These are phyloP conservation scores for Xestia rhomboidea DNA, from an alignment of 2,888 invertebrate genomes.

Conservation along the genomic window DNA sequence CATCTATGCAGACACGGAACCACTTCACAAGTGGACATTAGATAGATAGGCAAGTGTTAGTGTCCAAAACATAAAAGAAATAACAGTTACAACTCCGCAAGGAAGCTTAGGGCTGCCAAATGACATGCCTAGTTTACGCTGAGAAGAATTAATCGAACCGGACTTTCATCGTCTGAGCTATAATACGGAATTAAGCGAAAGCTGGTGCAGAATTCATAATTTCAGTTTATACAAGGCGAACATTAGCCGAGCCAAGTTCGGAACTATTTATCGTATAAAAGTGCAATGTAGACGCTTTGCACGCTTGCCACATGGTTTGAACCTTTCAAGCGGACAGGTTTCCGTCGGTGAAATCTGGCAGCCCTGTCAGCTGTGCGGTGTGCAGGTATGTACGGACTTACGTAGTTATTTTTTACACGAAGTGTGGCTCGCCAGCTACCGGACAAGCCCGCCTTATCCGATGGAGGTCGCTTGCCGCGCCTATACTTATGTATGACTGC, in stretches of 20 bases:
- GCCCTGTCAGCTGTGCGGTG: conserved; percentile 54
- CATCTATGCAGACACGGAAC: conserved; percentile 57
- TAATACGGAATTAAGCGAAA: conserved; percentile 16
- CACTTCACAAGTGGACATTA: conserved; percentile 60
- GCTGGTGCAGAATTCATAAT: conserved; percentile 30
- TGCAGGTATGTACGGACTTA: conserved; percentile 54
- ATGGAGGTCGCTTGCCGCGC: conserved; percentile 77
- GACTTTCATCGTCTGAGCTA: conserved; percentile 8
- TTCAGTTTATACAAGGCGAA: conserved; percentile 20
- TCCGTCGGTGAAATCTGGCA: conserved; percentile 35
- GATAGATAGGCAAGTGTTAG: conserved; percentile 57
- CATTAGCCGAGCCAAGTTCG: conserved; percentile 25
- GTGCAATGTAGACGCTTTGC: conserved; percentile 12
- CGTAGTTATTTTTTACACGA: conserved; percentile 77
- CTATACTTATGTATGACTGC: conserved; percentile 71
- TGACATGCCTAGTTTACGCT: conserved; percentile 6
- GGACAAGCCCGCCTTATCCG: conserved; percentile 84
- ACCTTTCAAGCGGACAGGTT: conserved; percentile 1
- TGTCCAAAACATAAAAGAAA: conserved; percentile 67
- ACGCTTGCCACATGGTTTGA: conserved; percentile 31
- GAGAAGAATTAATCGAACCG: conserved; percentile 2
- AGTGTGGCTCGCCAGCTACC: conserved; percentile 77
- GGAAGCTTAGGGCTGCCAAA: conserved; percentile 50
- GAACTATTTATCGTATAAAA: conserved; percentile 15
- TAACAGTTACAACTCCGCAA: conserved; percentile 66